Base-by-base conservation (phyloP, 2,113 vertebrate species). In the Brachypteracias leptosomus region DNA sequence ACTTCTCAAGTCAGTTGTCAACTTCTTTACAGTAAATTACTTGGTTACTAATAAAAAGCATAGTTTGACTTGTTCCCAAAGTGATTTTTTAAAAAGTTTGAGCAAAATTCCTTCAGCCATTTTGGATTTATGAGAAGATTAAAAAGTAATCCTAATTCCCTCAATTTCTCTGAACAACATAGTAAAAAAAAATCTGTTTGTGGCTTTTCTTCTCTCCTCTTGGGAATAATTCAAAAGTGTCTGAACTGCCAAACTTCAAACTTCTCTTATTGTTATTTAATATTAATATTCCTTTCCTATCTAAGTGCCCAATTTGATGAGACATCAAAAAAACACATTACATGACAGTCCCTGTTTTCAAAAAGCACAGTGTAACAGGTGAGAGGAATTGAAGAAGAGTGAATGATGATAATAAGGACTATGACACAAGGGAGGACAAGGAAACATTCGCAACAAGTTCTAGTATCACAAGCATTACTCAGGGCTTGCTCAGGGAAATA, bases 1-100 rank as follows among this genome's bases (percentile, higher is more conserved):
- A 78, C 70, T 95, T 93, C 91, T 93, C 90, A 96, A 75, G 83
- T 89, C 85, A 89, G 67, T 95, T 94, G 90, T 93, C 91, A 97
- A 21, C 68, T 87, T 92, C 91, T 87, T 93, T 90, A 86, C 78
- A 82, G 82, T 92, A 93, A 94, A 95, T 97, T 93, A 89, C 62
- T 67, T 51, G n/a, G 78, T 93, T 87, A 67, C 89, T 92, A 92
- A 94, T 96, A 95, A 96, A 95, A 89, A 95, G 63, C 63, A 66
- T 75, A 89, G 70, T 96, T 95, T 91, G 77, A 95, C 94, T 94
- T 90, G 89, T 86, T 96, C 51, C 72, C 81, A 36, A 91, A 94
- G 85, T 96, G 57, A 93, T 90, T 95, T 90, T 94, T 95, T 78
- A 22, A 59, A 90, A 97, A 93, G 88, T 95, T 94, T 82, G 85